phyloP scores from a whole-genome alignment of 2,113 vertebrate genomes.

The Sminthopsis crassicaudata region DNA sequence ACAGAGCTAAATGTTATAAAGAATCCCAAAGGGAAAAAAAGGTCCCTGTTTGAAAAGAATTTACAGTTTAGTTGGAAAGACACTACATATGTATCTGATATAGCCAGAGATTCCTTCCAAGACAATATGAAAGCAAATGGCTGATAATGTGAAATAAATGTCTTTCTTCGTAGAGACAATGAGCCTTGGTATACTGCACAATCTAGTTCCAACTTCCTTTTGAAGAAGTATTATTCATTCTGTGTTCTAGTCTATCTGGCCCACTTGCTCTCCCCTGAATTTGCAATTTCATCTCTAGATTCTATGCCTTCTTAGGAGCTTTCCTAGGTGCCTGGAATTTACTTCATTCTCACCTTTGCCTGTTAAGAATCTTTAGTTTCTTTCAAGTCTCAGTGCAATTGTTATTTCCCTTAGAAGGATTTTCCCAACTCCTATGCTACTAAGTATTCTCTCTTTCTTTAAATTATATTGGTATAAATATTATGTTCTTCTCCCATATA shows the following conservation, averaged over 20 bases:
- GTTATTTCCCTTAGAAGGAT: background rate
- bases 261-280: background rate
- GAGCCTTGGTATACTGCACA: background rate
- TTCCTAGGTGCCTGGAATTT: background rate
- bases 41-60: background rate
- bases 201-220: background rate
- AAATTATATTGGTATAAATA: background rate
- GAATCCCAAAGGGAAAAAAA: background rate
- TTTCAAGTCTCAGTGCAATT: background rate
- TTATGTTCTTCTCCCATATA: background rate
- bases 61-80: background rate
- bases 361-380: background rate
- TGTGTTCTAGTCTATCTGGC: background rate
- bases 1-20: constrained; percentile 11
- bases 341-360: background rate
- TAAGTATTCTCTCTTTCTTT: background rate
- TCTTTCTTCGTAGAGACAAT: background rate
- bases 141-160: background rate
- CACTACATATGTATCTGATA: background rate
- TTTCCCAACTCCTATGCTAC: background rate
- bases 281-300: background rate
- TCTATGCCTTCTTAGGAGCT: background rate
- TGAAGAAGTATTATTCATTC: background rate
- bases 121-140: background rate
- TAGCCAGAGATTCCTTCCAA: background rate